Evolutionary conservation across 2,888 invertebrate species (phyloP), one percentile per base, ranked within the genome.

Genomic region (Nemotelus pantherinus): DNA sequence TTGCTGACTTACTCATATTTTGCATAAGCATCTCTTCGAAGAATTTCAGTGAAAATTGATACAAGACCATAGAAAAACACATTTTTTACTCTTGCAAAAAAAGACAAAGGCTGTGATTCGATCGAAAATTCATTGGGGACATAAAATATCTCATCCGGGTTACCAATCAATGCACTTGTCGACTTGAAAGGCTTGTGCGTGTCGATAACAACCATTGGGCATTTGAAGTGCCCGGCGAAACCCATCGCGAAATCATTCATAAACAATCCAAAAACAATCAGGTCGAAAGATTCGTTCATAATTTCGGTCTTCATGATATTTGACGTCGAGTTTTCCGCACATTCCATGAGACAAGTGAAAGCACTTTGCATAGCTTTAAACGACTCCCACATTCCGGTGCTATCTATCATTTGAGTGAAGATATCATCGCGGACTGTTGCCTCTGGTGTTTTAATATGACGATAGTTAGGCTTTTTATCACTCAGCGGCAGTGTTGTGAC

Each of bases 191-290:
- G 81, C 48, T 84, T 83, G 3, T 82, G 82, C 3, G 84, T 82
- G 79, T 81, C 81, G 5, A 85, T 77, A 1, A 85, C 79, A 4
- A 82, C 82, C 6, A 81, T 65, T 1, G 87, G 87, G 75, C 84
- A 83, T 0, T 84, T 81, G 47, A 86, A 83, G 57, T 86, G 86
- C 1, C 82, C 83, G 0, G 83, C 85, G 39, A 87, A 39, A n/a
- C 87, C 87, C 53, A 87, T 10, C 25, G 84, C 82, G 41, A 82
- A 84, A 2, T 86, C 85, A 65, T 85, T 86, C 44, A 83, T 77
- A 41, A 84, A 82, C 44, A 82, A 82, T 7, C 86, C 87, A 41
- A 84, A 53, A 2, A 86, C 77, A 2, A 87, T 77, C 7, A 85
- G 79, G 81, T 86, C 86, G 9, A 84, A 86, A n/a, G 65, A 44